A percentile compares a stretch with the other conserved stretches of the same genome.
Evolutionary conservation across 2,888 invertebrate species (phyloP).

Genomic region (Thysanoteuthis rhombus): DNA sequence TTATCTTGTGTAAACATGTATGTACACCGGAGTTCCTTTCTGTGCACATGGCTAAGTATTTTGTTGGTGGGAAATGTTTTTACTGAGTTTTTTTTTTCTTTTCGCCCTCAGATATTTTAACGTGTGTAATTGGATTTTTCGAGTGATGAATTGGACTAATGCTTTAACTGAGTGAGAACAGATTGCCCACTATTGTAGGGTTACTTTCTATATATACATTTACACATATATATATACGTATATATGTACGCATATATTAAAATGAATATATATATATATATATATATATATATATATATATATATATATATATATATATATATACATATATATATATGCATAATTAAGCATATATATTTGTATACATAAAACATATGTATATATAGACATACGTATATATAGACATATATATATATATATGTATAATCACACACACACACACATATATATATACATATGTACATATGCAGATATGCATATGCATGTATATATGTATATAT

Average conservation of each 20-base stretch:
- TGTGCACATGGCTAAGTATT: no score
- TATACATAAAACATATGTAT: constrained; percentile 13
- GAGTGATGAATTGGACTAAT: no score
- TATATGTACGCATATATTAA: background rate
- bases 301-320: background rate
- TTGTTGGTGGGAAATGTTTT: no score
- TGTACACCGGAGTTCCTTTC: no score
- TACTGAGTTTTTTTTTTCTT: no score
- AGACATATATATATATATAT: constrained; percentile 16
- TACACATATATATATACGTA: background rate
- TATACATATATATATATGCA: background rate
- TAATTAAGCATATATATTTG: no score
- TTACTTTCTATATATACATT: background rate
- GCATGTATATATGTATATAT: background rate
- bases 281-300: constrained; percentile 15
- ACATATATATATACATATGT: constrained; percentile 12
- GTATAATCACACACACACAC: no score
- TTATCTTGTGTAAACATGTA: no score
- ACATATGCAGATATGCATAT: background rate
- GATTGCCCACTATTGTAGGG: background rate
- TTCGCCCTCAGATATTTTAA: no score
- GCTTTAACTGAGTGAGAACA: no score
- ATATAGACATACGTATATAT: background rate
- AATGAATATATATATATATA: no score
- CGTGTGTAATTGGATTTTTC: no score